These are phyloP conservation scores for Aramus guarauna DNA, from an alignment of 2,113 vertebrate species.

Conservation along the genomic window DNA sequence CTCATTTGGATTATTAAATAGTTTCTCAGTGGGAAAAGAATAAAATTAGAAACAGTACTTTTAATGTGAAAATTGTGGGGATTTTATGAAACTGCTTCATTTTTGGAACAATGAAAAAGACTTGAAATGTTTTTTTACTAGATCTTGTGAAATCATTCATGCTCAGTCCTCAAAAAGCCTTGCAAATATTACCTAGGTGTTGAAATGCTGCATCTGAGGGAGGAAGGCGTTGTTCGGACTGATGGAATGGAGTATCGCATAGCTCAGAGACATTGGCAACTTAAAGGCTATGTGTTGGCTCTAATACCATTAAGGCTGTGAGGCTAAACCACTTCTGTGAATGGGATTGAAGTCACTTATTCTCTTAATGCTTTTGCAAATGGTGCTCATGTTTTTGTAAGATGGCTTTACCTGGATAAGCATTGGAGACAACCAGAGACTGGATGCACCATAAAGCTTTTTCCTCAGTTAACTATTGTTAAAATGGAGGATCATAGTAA, in stretches of 20 bases:
- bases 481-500: background rate
- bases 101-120: background rate
- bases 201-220: background rate
- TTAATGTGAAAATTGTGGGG: background rate
- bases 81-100: background rate
- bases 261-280: background rate
- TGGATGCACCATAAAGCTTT: background rate
- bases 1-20: slow-evolving; percentile 6
- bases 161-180: background rate
- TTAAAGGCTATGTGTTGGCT: background rate
- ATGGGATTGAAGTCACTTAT: background rate
- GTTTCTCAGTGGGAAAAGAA: background rate
- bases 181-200: background rate
- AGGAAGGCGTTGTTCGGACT: background rate
- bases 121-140: background rate
- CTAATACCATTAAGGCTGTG: background rate
- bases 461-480: background rate
- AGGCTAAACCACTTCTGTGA: background rate
- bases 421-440: background rate
- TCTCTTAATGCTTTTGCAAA: background rate
- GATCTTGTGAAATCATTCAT: background rate
- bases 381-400: background rate
- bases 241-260: background rate
- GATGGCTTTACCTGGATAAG: background rate
- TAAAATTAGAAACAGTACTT: background rate